These are phyloP conservation scores for Dryobotodes eremita DNA, from an alignment of 2,888 invertebrate genomes.

Conservation along the genomic window DNA sequence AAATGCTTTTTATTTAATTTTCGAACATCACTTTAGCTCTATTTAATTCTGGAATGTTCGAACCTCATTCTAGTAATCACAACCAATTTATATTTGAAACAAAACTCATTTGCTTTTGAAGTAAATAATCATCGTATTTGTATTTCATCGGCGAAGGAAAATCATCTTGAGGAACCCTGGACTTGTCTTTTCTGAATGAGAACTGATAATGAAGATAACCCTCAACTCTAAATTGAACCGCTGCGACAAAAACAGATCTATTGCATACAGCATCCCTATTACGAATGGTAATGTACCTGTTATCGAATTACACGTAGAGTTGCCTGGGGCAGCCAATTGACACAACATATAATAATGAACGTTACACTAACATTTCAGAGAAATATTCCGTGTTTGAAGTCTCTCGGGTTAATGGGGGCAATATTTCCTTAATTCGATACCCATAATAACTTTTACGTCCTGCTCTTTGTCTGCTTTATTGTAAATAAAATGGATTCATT, in stretches of 20 bases:
- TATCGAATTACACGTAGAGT: slow-evolving; percentile 36
- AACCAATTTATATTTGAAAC: background rate
- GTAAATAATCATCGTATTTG: background rate
- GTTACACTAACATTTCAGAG: slow-evolving; percentile 23
- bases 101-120: background rate
- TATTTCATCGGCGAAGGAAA: background rate
- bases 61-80: background rate
- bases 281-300: slow-evolving; percentile 31
- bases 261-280: slow-evolving; percentile 6
- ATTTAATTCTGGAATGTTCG: background rate
- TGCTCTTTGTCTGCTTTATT: background rate
- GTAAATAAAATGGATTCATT: background rate
- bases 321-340: slow-evolving; percentile 38
- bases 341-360: slow-evolving; percentile 33
- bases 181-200: too few relatives aligned
- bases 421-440: background rate
- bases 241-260: background rate
- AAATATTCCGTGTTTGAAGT: slow-evolving; percentile 20
- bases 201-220: background rate
- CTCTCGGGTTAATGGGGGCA: slow-evolving; percentile 22
- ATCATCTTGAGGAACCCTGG: background rate
- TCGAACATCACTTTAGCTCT: background rate
- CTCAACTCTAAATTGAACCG: background rate
- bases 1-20: background rate
- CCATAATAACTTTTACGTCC: background rate